A percentile compares a stretch with the other conserved stretches of the same genome.
Evolutionary conservation across 2,113 vertebrate genomes (phyloP).

Genomic region (Oreochromis spilurus): DNA sequence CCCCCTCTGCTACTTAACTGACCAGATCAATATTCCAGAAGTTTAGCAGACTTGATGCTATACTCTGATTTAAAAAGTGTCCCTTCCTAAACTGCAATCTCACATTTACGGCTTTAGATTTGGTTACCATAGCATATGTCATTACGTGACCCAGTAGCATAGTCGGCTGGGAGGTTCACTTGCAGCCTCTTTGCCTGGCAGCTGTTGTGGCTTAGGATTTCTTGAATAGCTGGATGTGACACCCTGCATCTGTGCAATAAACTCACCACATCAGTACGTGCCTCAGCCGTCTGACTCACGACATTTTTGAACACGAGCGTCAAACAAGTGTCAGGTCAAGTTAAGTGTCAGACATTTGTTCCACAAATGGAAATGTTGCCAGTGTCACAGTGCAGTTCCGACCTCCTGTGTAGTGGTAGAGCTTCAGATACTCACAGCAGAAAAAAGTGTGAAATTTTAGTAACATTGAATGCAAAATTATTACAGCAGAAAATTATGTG

Average conservation of each 20-base stretch:
- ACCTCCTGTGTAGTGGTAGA: neutral
- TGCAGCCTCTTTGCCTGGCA: constrained; percentile 25
- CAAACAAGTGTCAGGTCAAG: neutral
- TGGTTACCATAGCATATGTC: neutral
- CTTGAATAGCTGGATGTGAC: constrained; percentile 32
- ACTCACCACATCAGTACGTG: neutral
- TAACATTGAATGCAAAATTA: neutral
- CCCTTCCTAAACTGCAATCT: neutral
- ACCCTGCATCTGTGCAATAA: constrained; percentile 32
- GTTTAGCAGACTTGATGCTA: neutral
- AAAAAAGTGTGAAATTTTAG: neutral
- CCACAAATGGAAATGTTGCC: neutral
- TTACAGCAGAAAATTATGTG: neutral
- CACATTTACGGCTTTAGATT: neutral
- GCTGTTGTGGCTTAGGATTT: constrained; percentile 56
- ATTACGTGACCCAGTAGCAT: neutral
- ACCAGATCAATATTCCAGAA: neutral
- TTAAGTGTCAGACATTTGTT: constrained; percentile 14
- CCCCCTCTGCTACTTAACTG: neutral
- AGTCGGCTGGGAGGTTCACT: constrained; percentile 8
- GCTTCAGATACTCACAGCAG: neutral
- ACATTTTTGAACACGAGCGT: neutral
- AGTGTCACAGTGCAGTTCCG: no score
- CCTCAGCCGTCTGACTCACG: neutral
- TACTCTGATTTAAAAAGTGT: neutral